phyloP scores from a whole-genome alignment of 2,797 vertebrate species.

The Betta splendens region DNA sequence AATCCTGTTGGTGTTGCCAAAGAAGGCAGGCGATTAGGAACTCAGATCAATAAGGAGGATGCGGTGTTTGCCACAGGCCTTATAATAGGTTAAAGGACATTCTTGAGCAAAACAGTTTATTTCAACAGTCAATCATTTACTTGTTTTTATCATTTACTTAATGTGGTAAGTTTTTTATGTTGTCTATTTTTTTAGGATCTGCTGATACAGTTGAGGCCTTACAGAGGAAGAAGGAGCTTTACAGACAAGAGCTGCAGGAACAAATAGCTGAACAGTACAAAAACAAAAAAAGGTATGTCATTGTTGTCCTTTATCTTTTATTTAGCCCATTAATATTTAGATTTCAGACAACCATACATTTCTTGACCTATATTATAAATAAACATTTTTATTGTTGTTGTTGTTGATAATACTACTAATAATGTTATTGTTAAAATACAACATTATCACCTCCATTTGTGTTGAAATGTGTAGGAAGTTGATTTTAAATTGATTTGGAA shows the following conservation, averaged over 20 bases:
- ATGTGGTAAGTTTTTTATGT: too few species aligned
- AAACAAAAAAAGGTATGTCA: constrained; percentile 86
- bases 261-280: constrained; percentile 91
- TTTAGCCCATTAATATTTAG: background rate
- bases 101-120: background rate
- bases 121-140: background rate
- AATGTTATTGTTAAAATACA: too few species aligned
- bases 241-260: constrained; percentile 88
- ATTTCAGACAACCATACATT: background rate
- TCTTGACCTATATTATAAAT: too few species aligned
- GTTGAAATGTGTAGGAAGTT: too few species aligned
- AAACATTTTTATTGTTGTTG: too few species aligned
- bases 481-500: too few species aligned
- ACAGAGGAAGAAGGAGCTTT: constrained; percentile 86
- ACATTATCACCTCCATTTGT: too few species aligned
- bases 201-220: constrained; percentile 72
- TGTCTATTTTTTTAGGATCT: constrained; percentile 77
- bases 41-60: constrained; percentile 57
- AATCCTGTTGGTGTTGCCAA: constrained; percentile 25
- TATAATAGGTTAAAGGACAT: constrained; percentile 69
- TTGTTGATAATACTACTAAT: too few species aligned
- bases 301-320: background rate
- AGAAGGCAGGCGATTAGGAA: constrained; percentile 63
- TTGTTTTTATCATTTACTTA: too few species aligned
- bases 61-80: constrained; percentile 73